phyloP scores from a whole-genome alignment of 1,140 invertebrate genomes.

The Microplitis demolitor region DNA sequence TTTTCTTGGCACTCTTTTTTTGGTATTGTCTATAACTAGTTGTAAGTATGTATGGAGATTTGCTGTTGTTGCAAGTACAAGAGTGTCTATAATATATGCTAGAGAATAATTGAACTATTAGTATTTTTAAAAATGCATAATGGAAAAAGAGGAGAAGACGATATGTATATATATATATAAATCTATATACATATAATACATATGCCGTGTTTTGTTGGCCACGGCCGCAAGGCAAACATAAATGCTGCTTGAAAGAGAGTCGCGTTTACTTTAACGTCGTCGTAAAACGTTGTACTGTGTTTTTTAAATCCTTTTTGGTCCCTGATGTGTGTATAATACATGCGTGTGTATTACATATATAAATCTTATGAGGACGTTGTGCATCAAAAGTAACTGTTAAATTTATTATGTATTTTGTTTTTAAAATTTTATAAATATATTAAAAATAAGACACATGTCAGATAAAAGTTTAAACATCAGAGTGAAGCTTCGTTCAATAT shows the following conservation, averaged over 20 bases:
- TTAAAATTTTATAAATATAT: no score
- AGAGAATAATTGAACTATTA: slow-evolving; percentile 12
- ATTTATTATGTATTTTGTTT: neutral
- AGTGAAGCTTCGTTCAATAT: no score
- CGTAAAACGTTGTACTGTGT: slow-evolving; percentile 14
- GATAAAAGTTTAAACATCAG: no score
- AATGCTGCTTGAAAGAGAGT: neutral
- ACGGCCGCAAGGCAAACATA: slow-evolving; percentile 1
- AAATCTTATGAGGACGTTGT: neutral
- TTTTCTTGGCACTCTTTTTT: no score
- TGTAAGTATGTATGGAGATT: no score
- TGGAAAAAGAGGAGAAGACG: neutral
- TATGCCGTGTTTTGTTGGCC: neutral
- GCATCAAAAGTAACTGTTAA: neutral
- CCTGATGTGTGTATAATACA: neutral
- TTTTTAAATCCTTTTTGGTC: slow-evolving; percentile 1
- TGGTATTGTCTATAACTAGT: no score
- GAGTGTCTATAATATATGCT: neutral
- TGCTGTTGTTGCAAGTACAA: no score
- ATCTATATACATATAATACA: no score
- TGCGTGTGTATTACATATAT: no score
- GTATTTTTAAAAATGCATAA: slow-evolving; percentile 15
- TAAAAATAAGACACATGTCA: no score
- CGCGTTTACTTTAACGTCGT: slow-evolving; percentile 13
- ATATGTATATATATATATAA: neutral